Base-by-base conservation (phyloP, 2,797 vertebrate species). In the Gila robusta region DNA sequence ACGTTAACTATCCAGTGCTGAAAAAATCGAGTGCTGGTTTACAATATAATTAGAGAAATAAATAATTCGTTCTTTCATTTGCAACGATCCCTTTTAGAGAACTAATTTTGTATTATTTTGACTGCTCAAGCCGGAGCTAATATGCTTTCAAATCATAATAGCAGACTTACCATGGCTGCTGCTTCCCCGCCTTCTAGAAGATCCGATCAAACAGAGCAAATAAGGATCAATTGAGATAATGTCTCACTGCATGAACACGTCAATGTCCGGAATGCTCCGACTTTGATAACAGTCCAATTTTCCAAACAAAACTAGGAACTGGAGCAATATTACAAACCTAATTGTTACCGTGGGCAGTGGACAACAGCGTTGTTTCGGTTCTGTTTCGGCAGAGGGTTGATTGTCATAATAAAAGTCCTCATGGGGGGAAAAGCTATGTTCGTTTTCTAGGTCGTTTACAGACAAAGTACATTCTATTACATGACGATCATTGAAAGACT, bases 371-470 rank as follows among this genome's bases (percentile, higher is more conserved):
- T 35, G 32, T 6, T 16, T 72, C 54, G 17, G 69, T 28, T 80
- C 26, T 64, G 54, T 49, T 7, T 32, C 2, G 21, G 26, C 3
- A 19, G 19, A 28, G 2, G 4, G 4, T 1, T 67, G 8, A 14
- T 17, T 67, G 70, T 81, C 84, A 86, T 52, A 86, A 86, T 86
- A 86, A 86, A 74, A 86, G 84, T 52, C 78, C 23, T 7, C 66
- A 12, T 10, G 5, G 23, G 11, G 4, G 11, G 4, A 21, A 66
- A 49, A 47, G 8, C 8, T 8, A 5, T 17, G 56, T 26, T 21
- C n/a, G 21, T 21, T 37, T 56, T 16, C 28, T 37, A 14, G 1
- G 19, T 14, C 52, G 21, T n/a, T 77, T 16, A 77, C 12, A 56
- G 10, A 37, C 6, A 3, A 77, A 37, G 49, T 32, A n/a, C 4